phyloP scores from a whole-genome alignment of 2,113 vertebrate species.

The Rhinolophus sinicus region DNA sequence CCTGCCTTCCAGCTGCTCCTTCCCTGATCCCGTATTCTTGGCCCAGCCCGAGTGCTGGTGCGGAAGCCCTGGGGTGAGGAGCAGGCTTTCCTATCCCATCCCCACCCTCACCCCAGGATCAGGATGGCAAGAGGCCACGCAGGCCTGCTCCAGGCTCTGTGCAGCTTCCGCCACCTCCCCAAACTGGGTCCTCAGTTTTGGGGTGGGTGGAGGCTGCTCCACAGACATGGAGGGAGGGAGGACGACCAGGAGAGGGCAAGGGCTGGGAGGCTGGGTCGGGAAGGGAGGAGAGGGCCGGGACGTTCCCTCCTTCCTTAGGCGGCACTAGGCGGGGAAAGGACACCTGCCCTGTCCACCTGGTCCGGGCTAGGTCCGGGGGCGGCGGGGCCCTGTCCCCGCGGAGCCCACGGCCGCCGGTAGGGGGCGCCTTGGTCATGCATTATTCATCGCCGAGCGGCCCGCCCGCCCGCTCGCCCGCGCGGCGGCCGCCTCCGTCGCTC shows the following conservation, averaged over 20 bases:
- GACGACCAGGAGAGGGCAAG: neutral
- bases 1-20: neutral
- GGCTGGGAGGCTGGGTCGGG: neutral
- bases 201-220: neutral
- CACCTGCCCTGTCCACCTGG: neutral
- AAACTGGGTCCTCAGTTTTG: neutral
- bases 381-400: neutral
- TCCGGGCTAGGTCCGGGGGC: neutral
- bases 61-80: neutral
- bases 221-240: neutral
- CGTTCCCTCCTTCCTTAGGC: neutral
- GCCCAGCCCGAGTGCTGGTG: neutral
- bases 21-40: neutral
- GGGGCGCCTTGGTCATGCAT: constrained; percentile 95
- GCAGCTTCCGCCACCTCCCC: neutral
- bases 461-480: constrained; percentile 53
- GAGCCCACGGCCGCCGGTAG: constrained; percentile 85
- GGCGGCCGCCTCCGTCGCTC: constrained; percentile 35
- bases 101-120: neutral
- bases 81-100: neutral
- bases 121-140: neutral
- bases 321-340: neutral
- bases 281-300: neutral
- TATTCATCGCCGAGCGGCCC: constrained; percentile 84
- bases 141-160: neutral